Evolutionary conservation across 2,888 invertebrate species (phyloP), one percentile per base, ranked within the genome.

Genomic region (Alentia gelatinosa): DNA sequence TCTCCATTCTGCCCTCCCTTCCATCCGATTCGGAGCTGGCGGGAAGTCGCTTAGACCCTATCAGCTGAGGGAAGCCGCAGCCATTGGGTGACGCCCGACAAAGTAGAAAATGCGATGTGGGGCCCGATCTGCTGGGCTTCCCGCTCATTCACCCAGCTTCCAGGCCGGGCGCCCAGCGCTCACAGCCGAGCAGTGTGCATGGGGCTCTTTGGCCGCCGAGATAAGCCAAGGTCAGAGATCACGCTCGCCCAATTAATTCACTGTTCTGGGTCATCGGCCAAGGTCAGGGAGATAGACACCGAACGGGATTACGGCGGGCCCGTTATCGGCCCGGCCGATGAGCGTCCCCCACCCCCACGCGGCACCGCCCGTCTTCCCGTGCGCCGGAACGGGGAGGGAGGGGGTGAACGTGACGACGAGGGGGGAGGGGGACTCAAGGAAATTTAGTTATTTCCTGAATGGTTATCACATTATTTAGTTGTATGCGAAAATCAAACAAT

Each of bases 71-170:
- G 47, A 86, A 86, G 35, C 30, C 50, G 9, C 86, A 26, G 23
- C 86, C 86, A 47, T 86, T 86, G 47, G n/a, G 33, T 19, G 9
- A 30, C 15, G 86, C 19, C 50, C 86, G 86, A 42, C 47, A 86
- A 86, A 50, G 86, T 86, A 86, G 86, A 86, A 86, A 86, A 86
- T 86, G 86, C 86, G 86, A 86, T 86, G n/a, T n/a, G 86, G 26
- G n/a, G 33, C 12, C 26, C 26, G 86, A 86, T 86, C 26, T 23
- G n/a, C 9, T 12, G 30, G 47, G 47, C 47, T 86, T 86, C 86
- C 86, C n/a, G 15, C 30, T 30, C 37, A 12, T 23, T 23, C 23
- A 35, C 39, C n/a, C n/a, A n/a, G n/a, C n/a, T 83, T 83, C 39
- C 37, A 12, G 15, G 9, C 23, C 86, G 47, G 47, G 26, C n/a